Base-by-base conservation (phyloP, 1,140 invertebrate species). In the Brevipalpus yothersi region DNA sequence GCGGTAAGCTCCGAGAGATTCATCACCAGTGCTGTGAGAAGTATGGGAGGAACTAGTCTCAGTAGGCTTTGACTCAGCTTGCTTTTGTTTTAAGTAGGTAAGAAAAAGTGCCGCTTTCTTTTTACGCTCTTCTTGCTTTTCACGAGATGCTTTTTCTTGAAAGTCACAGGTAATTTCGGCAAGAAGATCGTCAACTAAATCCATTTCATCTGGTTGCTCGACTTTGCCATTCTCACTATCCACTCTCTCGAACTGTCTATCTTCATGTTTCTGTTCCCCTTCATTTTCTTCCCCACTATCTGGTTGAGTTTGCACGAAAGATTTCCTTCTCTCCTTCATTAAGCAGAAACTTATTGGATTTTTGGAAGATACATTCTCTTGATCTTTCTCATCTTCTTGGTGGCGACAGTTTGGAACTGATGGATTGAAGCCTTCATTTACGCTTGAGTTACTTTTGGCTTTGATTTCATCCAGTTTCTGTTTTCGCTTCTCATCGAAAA, bases 71-170 rank as follows among this genome's bases (percentile, higher is more conserved):
- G 40, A 10, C 39, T 55, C 53, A 11, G 23, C 7, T 31, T 55
- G 23, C n/a, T 55, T 55, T 15, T 55, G 41, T n/a, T 43, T 57
- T 17, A 57, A n/a, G 19, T 19, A 11, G 15, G 68, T 71, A 11
- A 75, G 66, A 64, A 75, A 75, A 62, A 73, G 65, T 42, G 71
- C 70, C 40, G 72, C 72, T 64, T 73, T 74, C 13, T 77, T 76
- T 65, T 82, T 83, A 7, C 83, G 70, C 66, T 84, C 82, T 39
- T 79, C 66, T 65, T 85, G 81, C 81, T 79, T 65, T 78, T 77
- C 64, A 84, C 10, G 75, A 73, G 49, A 17, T 53, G 17, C 21
- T 63, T 53, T 54, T 45, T 53, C 19, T 15, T 4, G 10, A 4
- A 13, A 31, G 31, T 31, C 15, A 11, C 12, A 58, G 10, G 23